phyloP scores from a whole-genome alignment of 2,113 vertebrate genomes.

The Seriola rivoliana region DNA sequence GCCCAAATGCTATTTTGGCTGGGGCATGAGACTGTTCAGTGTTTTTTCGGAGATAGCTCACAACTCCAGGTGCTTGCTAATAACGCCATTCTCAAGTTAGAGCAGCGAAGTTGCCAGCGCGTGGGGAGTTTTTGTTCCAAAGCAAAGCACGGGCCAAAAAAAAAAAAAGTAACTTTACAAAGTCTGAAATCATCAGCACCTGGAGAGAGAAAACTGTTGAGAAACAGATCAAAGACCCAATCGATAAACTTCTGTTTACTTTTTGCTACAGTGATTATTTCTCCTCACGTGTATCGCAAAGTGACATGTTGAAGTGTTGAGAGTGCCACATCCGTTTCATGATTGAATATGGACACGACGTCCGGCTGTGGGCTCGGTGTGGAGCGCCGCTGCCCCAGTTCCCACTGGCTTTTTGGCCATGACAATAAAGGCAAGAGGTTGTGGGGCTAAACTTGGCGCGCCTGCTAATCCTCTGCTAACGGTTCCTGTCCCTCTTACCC shows the following conservation, averaged over 20 bases:
- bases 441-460: slow-evolving; percentile 79
- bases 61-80: slow-evolving; percentile 36
- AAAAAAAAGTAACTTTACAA: neutral
- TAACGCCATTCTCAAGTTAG: slow-evolving; percentile 2
- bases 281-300: neutral
- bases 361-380: neutral
- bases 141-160: slow-evolving; percentile 8
- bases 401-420: slow-evolving; percentile 42
- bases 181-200: slow-evolving; percentile 31
- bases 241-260: neutral
- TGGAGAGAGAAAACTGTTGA: neutral
- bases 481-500: slow-evolving; percentile 89
- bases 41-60: slow-evolving; percentile 16
- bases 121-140: slow-evolving; percentile 13
- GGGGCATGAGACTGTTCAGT: slow-evolving; percentile 1
- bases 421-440: slow-evolving; percentile 61
- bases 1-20: slow-evolving; percentile 32
- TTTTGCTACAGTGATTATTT: neutral
- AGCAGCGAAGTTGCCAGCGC: neutral
- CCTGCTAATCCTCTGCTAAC: slow-evolving; percentile 89
- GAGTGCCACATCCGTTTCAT: slow-evolving; percentile 22
- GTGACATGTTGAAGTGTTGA: slow-evolving; percentile 21
- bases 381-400: slow-evolving; percentile 40
- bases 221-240: neutral
- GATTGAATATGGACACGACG: slow-evolving; percentile 21